These are phyloP conservation scores for Phengaris arion DNA, from an alignment of 2,888 invertebrate genomes.

Conservation along the genomic window DNA sequence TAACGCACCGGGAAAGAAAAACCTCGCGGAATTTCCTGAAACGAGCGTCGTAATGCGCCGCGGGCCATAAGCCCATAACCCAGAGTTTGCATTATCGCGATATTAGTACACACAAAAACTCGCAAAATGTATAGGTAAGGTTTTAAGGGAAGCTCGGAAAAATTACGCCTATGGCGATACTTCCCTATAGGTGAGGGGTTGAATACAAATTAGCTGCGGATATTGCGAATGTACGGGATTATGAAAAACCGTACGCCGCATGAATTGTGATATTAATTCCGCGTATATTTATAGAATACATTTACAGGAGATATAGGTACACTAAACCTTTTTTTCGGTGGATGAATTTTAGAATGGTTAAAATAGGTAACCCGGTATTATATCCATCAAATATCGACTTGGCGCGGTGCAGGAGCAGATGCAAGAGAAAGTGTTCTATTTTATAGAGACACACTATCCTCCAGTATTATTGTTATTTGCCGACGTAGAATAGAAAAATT, in stretches of 20 bases:
- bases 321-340: too few species aligned
- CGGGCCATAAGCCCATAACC: constrained; percentile 49
- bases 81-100: constrained; percentile 67
- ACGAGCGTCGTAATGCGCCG: constrained; percentile 55
- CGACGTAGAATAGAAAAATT: too few species aligned
- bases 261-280: constrained; percentile 17
- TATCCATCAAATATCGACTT: too few species aligned
- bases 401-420: too few species aligned
- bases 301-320: not conserved
- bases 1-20: constrained; percentile 54
- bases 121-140: constrained; percentile 41
- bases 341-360: not conserved
- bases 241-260: constrained; percentile 19
- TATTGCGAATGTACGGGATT: constrained; percentile 16
- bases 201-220: constrained; percentile 25
- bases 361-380: too few species aligned
- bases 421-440: too few species aligned
- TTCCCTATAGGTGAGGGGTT: constrained; percentile 31
- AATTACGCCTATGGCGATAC: constrained; percentile 38
- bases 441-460: too few species aligned
- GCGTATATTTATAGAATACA: not conserved
- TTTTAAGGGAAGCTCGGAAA: constrained; percentile 39
- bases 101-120: constrained; percentile 62
- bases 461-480: too few species aligned
- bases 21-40: constrained; percentile 64